Evolutionary conservation across 2,113 vertebrate species (phyloP).

Genomic region (Crotalus horridus): DNA sequence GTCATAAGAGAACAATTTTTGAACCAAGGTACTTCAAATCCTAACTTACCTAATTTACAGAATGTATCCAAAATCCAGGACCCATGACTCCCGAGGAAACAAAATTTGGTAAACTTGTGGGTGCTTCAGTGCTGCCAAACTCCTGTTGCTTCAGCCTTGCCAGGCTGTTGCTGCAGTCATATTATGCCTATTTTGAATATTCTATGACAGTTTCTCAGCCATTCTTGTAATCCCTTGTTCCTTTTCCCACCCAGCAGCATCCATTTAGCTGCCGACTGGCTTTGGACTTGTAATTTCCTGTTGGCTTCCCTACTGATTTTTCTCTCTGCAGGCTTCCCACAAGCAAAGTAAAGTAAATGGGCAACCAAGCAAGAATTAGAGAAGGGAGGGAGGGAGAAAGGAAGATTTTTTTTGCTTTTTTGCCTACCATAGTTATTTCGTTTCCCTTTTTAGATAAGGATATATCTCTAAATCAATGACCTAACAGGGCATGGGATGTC

Average conservation of each 20-base stretch:
- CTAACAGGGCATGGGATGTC: not conserved
- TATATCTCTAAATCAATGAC: not conserved
- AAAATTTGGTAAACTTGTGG: not conserved
- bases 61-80: not conserved
- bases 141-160: not conserved
- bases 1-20: not conserved
- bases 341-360: not conserved
- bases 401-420: not conserved
- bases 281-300: not conserved
- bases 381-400: too few relatives aligned
- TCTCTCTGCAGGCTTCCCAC: not conserved
- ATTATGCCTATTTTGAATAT: not conserved
- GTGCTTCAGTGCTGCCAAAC: not conserved
- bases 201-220: not conserved
- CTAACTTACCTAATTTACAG: not conserved
- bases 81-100: not conserved
- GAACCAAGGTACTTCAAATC: not conserved
- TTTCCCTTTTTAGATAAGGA: not conserved
- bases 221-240: not conserved
- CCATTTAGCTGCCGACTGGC: not conserved
- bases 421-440: not conserved
- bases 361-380: not conserved
- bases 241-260: not conserved
- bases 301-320: not conserved
- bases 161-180: not conserved